Base-by-base conservation (phyloP, 2,113 vertebrate species). In the Dipodomys spectabilis region DNA sequence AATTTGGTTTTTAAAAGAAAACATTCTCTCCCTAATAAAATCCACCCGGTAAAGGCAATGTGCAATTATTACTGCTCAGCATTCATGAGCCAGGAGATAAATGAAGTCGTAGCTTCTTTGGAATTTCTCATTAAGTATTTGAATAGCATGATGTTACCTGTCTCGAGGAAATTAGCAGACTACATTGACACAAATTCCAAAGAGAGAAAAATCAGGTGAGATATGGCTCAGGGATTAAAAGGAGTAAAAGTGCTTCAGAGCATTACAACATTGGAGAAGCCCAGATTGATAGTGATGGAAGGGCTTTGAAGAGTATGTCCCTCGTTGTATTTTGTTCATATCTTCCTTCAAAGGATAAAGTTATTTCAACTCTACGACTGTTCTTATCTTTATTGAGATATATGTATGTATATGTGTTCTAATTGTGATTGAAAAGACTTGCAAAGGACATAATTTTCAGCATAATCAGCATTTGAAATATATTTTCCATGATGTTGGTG, bases 111-210 rank as follows among this genome's bases (percentile, higher is more conserved):
- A 88, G 89, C 94, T 87, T 77, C 32, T 77, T 82, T 97, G 87
- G 96, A 82, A 97, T 97, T 97, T 83, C 95, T 94, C 93, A 94
- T 97, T 97, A 97, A 96, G 91, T 65, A 86, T 96, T 97, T 96
- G 95, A 96, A 96, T 95, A 57, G 77, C 93, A 96, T 84, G 90
- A 96, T 94, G 83, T 95, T 97, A 90, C 92, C 85, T 97, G 94
- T 89, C 78, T 27, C 28, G 65, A 83, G 45, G 28, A 92, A 87
- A 82, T 93, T 75, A 84, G 57, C 22, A 90, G 57, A 73, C 90
- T 84, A 23, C 32, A 62, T 7, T 82, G 30, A 85, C 62, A 49
- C 18, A 77, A 74, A 83, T 83, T 39, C n/a, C 93, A 44, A 67
- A 95, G 22, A 92, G 22, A 67, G 71, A 83, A 67, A 39, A 82